Evolutionary conservation across 2,888 invertebrate species (phyloP), one percentile per base, ranked within the genome.

Genomic region (Himalopsyche anomala): DNA sequence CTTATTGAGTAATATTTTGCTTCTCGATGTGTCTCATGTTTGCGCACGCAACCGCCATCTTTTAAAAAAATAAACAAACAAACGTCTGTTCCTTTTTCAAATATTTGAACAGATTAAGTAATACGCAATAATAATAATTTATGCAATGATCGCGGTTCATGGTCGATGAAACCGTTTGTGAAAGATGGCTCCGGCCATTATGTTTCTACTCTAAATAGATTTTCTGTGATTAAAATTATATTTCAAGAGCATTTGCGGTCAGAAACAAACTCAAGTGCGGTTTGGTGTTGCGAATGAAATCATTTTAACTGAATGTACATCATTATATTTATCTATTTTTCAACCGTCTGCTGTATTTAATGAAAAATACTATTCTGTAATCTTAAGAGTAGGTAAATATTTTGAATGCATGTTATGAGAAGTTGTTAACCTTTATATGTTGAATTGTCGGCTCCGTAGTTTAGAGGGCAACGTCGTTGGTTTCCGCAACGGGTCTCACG

Each of bases 231-330:
- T 62, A 62, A 62, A 62, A 62, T 62, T 62, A 15, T 62, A 62
- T 62, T 62, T 62, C 62, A 62, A 62, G 62, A 62, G 28, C 62
- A 62, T 62, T 62, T 62, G 62, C 62, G 62, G 62, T 62, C 62
- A 19, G 19, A 62, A 62, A 62, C 19, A 62, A 62, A 62, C 62
- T 62, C 62, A 62, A 62, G 62, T 62, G 62, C 62, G 62, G 62
- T 62, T 62, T 62, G 5, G 62, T 62, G n/a, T 62, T 19, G 15
- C 62, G 62, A 62, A 62, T 28, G 62, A 19, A 62, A 62, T 62
- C 8, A 62, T 19, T 62, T 19, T 19, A 6, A 62, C 9, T 62
- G 51, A 45, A 45, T 45, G 11, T 45, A 51, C 51, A 51, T 51
- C 15, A 51, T 28, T 51, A 51, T 51, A 15, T 51, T 4, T 51